Evolutionary conservation across 2,888 invertebrate species (phyloP), one percentile per base, ranked within the genome.

Genomic region (Syrphus vitripennis): DNA sequence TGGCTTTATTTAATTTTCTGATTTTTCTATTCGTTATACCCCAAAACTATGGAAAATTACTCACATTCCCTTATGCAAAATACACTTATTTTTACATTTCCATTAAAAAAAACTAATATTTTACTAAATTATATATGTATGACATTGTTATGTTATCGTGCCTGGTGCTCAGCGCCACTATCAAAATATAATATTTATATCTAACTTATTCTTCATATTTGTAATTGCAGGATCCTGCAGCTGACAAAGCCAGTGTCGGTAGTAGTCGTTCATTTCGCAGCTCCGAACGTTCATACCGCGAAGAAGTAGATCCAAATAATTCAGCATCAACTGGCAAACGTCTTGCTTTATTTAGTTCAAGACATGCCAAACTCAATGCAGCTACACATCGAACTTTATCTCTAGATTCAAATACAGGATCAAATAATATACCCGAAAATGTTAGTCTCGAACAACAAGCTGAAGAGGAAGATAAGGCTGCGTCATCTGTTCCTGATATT

Each of bases 241-340:
- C 89, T 19, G 90, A 90, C 50, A 90, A 90, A 81, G 87, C 89
- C 31, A 90, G 90, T 80, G 87, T 90, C n/a, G 87, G 89, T 14
- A 89, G 90, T 61, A 88, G 88, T 77, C 88, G 89, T 45, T 89
- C 90, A 80, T 89, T 89, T 87, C 89, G 89, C 37, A 89, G 89
- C 40, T 89, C 89, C 14, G 89, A 89, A 72, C 87, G 88, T 72
- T 89, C 89, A 48, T 89, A 88, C 75, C 88, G 89, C 26, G 89
- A 89, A 69, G 89, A 89, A 48, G 37, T 88, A 19, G 90, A 89
- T 75, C 79, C 89, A 71, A 79, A 87, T 6, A 88, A 83, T 74
- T 86, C 88, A 48, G 83, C 88, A 34, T 87, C 88, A 59, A 87
- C 87, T 34, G 72, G 87, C 19, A 89, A 89, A 87, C 87, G 89